Conservation (phyloP, 2,888 invertebrate species). For the Heliconius erato region DNA sequence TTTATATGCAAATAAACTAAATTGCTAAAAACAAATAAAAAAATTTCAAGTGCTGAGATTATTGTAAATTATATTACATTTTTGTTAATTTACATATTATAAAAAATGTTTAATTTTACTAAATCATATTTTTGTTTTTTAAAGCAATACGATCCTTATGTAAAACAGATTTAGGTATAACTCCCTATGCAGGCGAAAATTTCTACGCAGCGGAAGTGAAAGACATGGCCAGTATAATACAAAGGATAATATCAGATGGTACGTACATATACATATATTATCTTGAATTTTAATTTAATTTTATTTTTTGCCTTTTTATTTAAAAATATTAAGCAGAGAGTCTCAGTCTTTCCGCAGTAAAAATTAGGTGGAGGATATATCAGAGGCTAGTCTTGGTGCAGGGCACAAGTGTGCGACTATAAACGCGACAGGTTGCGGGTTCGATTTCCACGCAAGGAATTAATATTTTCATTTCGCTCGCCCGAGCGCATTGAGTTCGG, state of each 20-base stretch:
- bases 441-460: too few species aligned
- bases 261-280: slow-evolving; percentile 87
- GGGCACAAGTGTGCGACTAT: too few species aligned
- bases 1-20: not conserved
- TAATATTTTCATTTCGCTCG: too few species aligned
- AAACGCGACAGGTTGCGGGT: too few species aligned
- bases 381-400: not conserved
- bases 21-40: not conserved
- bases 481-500: too few species aligned
- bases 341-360: not conserved
- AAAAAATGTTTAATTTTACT: not conserved
- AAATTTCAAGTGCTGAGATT: not conserved
- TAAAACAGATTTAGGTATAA: slow-evolving; percentile 90
- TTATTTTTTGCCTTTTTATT: not conserved
- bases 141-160: slow-evolving; percentile 44
- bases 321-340: not conserved
- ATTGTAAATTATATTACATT: not conserved
- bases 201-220: slow-evolving; percentile 95
- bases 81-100: slow-evolving; percentile 19
- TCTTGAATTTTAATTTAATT: not conserved
- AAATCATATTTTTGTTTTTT: not conserved
- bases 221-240: slow-evolving; percentile 97
- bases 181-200: slow-evolving; percentile 90
- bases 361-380: not conserved
- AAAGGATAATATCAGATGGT: slow-evolving; percentile 96